A percentile compares a stretch with the other conserved stretches of the same genome.
Evolutionary conservation across 2,113 vertebrate species (phyloP).

Genomic region (Tragelaphus strepsiceros): DNA sequence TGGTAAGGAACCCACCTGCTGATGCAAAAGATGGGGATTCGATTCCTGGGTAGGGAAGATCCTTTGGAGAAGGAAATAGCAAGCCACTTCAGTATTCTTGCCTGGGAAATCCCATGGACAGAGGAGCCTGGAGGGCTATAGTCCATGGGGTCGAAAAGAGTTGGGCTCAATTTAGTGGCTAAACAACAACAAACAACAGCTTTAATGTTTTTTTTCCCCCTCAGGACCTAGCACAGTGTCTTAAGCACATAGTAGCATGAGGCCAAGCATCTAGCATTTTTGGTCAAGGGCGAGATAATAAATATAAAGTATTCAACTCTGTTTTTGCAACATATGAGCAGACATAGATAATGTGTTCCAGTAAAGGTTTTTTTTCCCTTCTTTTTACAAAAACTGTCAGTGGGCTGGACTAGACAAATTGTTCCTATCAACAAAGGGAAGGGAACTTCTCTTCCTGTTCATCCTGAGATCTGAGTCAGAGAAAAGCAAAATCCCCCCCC

Average conservation of each 20-base stretch:
- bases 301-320: background rate
- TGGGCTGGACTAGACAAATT: background rate
- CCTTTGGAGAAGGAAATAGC: background rate
- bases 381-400: background rate
- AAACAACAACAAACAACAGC: background rate
- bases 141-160: background rate
- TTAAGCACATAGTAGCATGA: background rate
- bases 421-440: background rate
- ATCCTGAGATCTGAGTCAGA: background rate
- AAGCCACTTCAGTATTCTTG: background rate
- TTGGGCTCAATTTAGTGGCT: background rate
- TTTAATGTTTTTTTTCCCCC: background rate
- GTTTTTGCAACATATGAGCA: background rate
- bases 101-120: background rate
- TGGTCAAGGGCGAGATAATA: background rate
- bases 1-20: background rate
- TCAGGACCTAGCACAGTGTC: background rate
- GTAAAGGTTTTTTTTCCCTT: background rate
- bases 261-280: background rate
- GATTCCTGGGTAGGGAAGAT: background rate
- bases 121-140: background rate
- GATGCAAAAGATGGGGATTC: background rate
- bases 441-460: background rate
- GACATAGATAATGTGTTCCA: background rate
- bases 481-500: background rate